Evolutionary conservation across 2,797 vertebrate species (phyloP).

Genomic region (Stomatorhinus walkeri): DNA sequence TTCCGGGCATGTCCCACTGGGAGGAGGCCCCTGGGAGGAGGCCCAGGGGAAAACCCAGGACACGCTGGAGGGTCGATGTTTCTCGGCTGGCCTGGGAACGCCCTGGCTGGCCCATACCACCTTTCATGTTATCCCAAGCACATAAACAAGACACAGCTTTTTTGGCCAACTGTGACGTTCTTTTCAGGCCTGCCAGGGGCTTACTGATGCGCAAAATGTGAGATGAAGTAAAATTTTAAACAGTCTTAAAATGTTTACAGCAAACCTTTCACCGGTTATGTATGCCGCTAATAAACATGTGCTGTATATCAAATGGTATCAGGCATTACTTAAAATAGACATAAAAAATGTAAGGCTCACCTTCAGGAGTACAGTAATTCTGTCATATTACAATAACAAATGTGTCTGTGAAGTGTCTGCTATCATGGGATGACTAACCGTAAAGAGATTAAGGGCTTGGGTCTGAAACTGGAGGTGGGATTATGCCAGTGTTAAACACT

Average conservation of each 20-base stretch:
- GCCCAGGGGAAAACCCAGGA: no score
- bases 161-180: conserved; percentile 40
- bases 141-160: background rate
- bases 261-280: conserved; percentile 32
- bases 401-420: conserved; percentile 54
- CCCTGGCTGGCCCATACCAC: background rate
- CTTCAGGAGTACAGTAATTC: conserved; percentile 48
- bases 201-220: conserved; percentile 38
- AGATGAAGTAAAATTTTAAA: conserved; percentile 29
- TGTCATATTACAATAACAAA: conserved; percentile 54
- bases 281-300: conserved; percentile 50
- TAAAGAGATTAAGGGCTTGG: conserved; percentile 59
- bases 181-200: conserved; percentile 40
- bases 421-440: conserved; percentile 59
- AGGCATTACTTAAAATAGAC: conserved; percentile 55
- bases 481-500: conserved; percentile 49
- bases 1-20: no score
- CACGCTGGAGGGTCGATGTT: no score
- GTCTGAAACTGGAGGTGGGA: conserved; percentile 52
- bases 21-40: no score
- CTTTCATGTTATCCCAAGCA: background rate
- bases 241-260: background rate
- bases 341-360: conserved; percentile 46
- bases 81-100: no score
- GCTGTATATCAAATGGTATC: conserved; percentile 53